Conservation (phyloP, 2,797 vertebrate species). For the Monodelphis domestica region DNA sequence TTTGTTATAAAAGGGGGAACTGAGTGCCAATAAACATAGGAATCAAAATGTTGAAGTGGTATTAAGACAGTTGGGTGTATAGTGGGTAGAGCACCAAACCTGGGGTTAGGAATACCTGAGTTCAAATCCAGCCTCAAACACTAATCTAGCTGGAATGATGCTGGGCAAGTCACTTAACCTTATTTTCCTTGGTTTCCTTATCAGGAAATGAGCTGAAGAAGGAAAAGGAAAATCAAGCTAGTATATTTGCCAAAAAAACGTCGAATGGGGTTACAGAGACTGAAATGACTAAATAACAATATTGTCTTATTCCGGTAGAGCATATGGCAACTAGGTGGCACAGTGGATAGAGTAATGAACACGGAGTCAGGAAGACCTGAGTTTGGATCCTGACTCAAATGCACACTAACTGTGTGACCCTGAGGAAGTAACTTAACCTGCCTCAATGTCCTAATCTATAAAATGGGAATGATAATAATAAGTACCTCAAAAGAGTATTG, state of each 20-base stretch:
- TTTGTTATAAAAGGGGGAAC: background rate
- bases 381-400: background rate
- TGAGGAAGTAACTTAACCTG: background rate
- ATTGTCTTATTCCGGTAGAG: slow-evolving; percentile 47
- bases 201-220: too few relatives aligned
- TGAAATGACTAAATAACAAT: too few relatives aligned
- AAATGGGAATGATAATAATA: background rate
- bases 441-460: background rate
- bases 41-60: slow-evolving; percentile 4
- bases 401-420: background rate
- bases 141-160: too few relatives aligned
- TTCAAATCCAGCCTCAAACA: too few relatives aligned
- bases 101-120: too few relatives aligned
- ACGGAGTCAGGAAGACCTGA: background rate
- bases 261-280: too few relatives aligned
- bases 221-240: too few relatives aligned
- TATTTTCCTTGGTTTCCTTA: too few relatives aligned
- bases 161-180: too few relatives aligned
- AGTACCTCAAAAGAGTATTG: background rate
- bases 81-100: too few relatives aligned
- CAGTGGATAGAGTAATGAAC: background rate
- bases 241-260: too few relatives aligned
- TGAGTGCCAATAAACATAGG: slow-evolving; percentile 4
- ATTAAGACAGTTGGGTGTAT: too few relatives aligned
- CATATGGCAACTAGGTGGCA: background rate